Base-by-base conservation (phyloP, 2,113 vertebrate species). In the Xiphias gladius region DNA sequence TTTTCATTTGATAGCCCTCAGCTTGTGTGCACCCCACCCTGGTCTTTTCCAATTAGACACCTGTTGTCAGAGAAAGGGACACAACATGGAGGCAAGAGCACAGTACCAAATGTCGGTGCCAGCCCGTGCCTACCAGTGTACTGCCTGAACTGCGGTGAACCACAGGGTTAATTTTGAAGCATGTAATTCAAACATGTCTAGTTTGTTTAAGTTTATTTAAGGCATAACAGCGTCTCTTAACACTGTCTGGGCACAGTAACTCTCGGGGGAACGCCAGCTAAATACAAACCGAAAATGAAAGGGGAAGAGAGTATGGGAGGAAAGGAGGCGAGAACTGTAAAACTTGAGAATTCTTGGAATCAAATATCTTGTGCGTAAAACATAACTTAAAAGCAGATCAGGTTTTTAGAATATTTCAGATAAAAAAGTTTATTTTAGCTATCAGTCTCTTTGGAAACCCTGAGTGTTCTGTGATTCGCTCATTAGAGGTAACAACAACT, bases 41-140 rank as follows among this genome's bases (percentile, higher is more conserved):
- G 74, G 68, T 66, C 79, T 91, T 88, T 87, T 94, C 81, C 91
- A 94, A 93, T 94, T 93, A 92, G 89, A 80, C 91, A 94, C 94
- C 91, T 94, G 90, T 87, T 89, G 69, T 26, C 48, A 69, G 75
- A 84, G 76, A 82, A 58, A 75, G 76, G 77, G 75, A 71, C 81
- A 81, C 41, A 35, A 89, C 73, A 62, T 12, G 37, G 58, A 78
- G 69, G 74, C 81, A 9, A 54, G 81, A 62, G 67, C 54, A 32
- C 41, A 55, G 61, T 28, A 61, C 3, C 58, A 66, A 88, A 64
- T 64, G 83, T 41, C 1, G 6, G 52, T 84, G 88, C 90, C 91
- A 92, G 83, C 76, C 77, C 7, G 67, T 84, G 88, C 89, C 79
- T 81, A 75, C 84, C 54, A 75, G 80, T 64, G 84, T 54, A 73